phyloP scores from a whole-genome alignment of 1,140 invertebrate species.

The Hyles euphorbiae region DNA sequence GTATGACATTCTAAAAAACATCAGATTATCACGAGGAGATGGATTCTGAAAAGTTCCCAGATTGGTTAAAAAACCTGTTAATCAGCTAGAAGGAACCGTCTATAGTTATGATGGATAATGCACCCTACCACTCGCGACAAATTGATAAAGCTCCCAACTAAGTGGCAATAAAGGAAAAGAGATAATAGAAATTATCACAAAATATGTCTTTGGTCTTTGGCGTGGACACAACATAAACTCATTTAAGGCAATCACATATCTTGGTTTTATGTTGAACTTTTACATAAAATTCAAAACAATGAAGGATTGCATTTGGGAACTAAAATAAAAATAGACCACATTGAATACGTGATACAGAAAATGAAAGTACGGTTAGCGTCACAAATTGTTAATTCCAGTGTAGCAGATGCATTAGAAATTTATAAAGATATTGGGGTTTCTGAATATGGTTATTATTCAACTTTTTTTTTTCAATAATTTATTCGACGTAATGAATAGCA shows the following conservation, averaged over 20 bases:
- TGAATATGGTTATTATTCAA: conserved; percentile 17
- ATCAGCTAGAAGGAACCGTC: too few relatives aligned
- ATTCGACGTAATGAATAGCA: conserved; percentile 40
- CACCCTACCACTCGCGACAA: too few relatives aligned
- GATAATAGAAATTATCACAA: too few relatives aligned
- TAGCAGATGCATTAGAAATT: too few relatives aligned
- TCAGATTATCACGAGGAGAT: too few relatives aligned
- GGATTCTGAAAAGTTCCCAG: too few relatives aligned
- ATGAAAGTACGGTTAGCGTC: conserved; percentile 45
- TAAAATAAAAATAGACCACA: conserved; percentile 35
- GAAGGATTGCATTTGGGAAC: conserved; percentile 35
- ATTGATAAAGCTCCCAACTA: too few relatives aligned
- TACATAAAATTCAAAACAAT: conserved; percentile 31
- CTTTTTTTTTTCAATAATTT: conserved; percentile 38
- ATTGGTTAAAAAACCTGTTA: too few relatives aligned
- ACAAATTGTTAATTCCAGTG: conserved; percentile 30
- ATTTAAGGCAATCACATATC: conserved; percentile 28
- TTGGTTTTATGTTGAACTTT: conserved; percentile 30
- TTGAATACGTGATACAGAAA: conserved; percentile 37
- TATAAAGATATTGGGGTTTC: too few relatives aligned
- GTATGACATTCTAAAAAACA: too few relatives aligned
- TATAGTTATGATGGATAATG: too few relatives aligned
- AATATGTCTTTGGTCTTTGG: conserved; percentile 18
- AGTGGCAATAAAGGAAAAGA: too few relatives aligned
- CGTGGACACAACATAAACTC: conserved; percentile 41